Evolutionary conservation across 2,797 vertebrate species (phyloP).

Genomic region (Odontamblyopus rebecca): DNA sequence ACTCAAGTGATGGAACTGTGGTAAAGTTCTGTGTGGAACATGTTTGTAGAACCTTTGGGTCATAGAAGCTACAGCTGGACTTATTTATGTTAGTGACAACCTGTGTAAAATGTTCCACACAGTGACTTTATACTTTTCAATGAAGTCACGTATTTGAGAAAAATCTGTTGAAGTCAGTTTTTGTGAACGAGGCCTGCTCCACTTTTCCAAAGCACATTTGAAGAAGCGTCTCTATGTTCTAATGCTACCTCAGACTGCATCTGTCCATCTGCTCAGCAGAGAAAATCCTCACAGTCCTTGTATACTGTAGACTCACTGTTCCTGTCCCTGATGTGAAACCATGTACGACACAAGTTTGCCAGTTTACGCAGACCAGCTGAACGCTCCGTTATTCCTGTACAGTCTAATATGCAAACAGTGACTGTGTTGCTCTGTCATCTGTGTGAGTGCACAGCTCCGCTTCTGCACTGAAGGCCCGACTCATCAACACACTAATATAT

Average conservation of each 20-base stretch:
- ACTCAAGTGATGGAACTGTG: neutral
- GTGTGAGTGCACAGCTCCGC: slow-evolving; percentile 31
- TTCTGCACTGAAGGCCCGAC: neutral
- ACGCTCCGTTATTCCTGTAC: slow-evolving; percentile 66
- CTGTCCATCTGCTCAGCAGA: slow-evolving; percentile 40
- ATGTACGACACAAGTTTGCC: slow-evolving; percentile 57
- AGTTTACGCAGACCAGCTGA: slow-evolving; percentile 67
- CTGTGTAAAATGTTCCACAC: slow-evolving; percentile 3
- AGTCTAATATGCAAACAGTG: slow-evolving; percentile 73
- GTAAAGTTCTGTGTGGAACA: slow-evolving; percentile 9
- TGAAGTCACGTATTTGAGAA: slow-evolving; percentile 4
- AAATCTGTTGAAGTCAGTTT: slow-evolving; percentile 7
- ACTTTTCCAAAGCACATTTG: slow-evolving; percentile 19
- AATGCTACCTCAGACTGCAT: slow-evolving; percentile 76
- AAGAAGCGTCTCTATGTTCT: slow-evolving; percentile 44
- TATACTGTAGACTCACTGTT: slow-evolving; percentile 58
- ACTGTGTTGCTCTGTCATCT: slow-evolving; percentile 41
- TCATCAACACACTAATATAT: neutral
- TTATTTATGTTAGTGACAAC: neutral
- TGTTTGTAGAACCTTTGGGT: neutral
- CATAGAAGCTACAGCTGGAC: neutral
- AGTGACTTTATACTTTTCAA: neutral
- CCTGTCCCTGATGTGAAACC: slow-evolving; percentile 31
- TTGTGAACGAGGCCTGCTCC: slow-evolving; percentile 5
- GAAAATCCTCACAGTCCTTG: slow-evolving; percentile 51